Percentiles rank a stretch among this genome's conserved stretches.
Evolutionary conservation across 92 coral and sea anemone species (phyloP).

Genomic region (Desmophyllum pertusum): DNA sequence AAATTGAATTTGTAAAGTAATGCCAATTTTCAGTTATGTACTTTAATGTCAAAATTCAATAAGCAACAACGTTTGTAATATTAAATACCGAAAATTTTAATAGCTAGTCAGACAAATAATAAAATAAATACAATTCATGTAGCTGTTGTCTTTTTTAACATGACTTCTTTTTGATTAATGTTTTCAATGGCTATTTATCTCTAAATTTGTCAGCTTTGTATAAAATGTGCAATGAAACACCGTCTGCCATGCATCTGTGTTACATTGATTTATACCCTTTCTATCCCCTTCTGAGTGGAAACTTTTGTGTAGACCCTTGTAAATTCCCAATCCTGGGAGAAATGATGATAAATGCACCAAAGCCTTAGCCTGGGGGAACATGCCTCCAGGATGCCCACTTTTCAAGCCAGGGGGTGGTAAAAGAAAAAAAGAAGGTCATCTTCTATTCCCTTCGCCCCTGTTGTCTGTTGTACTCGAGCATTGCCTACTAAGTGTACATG

Average conservation of each 20-base stretch:
- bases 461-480: neutral
- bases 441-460: neutral
- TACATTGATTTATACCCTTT: too few relatives aligned
- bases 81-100: neutral
- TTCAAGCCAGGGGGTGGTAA: conserved; percentile 36
- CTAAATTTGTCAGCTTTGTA: neutral
- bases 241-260: too few relatives aligned
- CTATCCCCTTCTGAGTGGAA: too few relatives aligned
- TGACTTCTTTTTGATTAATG: neutral
- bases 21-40: neutral
- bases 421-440: neutral
- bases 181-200: neutral
- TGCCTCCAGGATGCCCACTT: neutral
- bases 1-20: neutral
- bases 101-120: conserved; percentile 10
- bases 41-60: neutral
- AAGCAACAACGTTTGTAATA: neutral
- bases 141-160: neutral
- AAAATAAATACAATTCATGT: conserved; percentile 24
- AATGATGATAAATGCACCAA: too few relatives aligned
- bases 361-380: too few relatives aligned
- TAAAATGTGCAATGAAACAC: too few relatives aligned
- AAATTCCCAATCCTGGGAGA: too few relatives aligned
- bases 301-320: too few relatives aligned
- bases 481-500: neutral